Evolutionary conservation across 2,113 vertebrate species (phyloP).

Genomic region (Plecotus auritus): DNA sequence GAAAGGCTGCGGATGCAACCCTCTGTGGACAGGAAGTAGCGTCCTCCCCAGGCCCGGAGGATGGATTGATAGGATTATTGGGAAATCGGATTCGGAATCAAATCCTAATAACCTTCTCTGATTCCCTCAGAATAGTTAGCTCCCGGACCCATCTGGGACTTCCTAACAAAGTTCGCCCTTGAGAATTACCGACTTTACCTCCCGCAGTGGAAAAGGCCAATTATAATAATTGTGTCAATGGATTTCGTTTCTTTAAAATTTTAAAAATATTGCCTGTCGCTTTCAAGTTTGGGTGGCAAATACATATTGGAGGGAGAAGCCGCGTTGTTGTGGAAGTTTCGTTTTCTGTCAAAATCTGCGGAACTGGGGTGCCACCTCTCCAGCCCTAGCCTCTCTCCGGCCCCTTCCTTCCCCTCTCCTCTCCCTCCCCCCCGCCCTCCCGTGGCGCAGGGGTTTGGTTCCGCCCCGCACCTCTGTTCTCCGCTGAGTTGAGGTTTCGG

Average conservation of each 20-base stretch:
- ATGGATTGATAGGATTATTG: not conserved
- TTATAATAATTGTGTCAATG: not conserved
- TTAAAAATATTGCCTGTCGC: not conserved
- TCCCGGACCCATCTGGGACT: not conserved
- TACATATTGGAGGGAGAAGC: not conserved
- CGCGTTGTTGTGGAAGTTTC: not conserved
- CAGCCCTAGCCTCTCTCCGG: too few relatives aligned
- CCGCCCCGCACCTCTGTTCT: not conserved
- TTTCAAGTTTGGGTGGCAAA: not conserved
- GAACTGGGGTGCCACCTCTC: not conserved
- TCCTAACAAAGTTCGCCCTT: not conserved
- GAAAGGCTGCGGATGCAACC: not conserved
- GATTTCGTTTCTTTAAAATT: constrained; percentile 52
- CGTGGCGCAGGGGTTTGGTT: not conserved
- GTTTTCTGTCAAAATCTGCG: not conserved
- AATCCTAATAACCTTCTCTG: not conserved
- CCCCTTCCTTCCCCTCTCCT: not conserved
- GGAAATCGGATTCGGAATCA: not conserved
- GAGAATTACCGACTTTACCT: not conserved
- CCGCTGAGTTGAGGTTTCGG: not conserved
- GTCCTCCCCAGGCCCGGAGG: not conserved
- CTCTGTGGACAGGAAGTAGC: not conserved
- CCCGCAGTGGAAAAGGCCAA: not conserved
- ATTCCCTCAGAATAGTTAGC: not conserved
- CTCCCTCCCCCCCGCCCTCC: too few relatives aligned